These are phyloP conservation scores for Apostichopus leukothele DNA, from an alignment of 53 echinoderm and acorn worm genomes.

Conservation along the genomic window DNA sequence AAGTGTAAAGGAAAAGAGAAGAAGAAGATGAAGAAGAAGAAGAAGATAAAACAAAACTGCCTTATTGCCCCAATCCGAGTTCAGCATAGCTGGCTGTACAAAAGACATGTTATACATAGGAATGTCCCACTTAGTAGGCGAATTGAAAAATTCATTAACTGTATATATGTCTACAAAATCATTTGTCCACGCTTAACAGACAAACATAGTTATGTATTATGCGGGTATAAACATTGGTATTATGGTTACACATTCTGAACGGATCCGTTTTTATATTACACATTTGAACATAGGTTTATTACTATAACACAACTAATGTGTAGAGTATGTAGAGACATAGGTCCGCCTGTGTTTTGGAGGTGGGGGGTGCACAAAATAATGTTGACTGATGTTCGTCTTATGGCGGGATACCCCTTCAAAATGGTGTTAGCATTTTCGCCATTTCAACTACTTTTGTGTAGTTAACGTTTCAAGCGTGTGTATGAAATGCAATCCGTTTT, in stretches of 20 bases:
- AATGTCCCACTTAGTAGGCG: background rate
- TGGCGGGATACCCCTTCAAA: no score
- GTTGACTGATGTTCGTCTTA: no score
- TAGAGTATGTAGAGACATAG: no score
- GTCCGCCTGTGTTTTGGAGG: no score
- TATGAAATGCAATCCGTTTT: no score
- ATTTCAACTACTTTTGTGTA: no score
- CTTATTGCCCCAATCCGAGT: conserved; percentile 39
- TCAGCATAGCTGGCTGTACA: conserved; percentile 35
- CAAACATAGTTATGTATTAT: background rate
- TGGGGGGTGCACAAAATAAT: no score
- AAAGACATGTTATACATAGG: conserved; percentile 2
- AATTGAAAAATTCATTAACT: background rate
- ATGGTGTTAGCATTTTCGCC: no score
- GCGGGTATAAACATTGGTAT: background rate
- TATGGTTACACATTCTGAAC: background rate
- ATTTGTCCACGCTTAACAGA: background rate
- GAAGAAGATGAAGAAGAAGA: background rate
- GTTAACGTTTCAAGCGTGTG: no score
- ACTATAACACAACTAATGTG: no score
- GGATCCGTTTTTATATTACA: background rate
- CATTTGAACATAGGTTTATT: no score
- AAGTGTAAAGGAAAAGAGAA: background rate
- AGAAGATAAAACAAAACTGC: conserved; percentile 14
- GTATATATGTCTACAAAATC: background rate